Evolutionary conservation across 2,797 vertebrate species (phyloP), one percentile per base, ranked within the genome.

Genomic region (Enteromius afrohamiltoni): DNA sequence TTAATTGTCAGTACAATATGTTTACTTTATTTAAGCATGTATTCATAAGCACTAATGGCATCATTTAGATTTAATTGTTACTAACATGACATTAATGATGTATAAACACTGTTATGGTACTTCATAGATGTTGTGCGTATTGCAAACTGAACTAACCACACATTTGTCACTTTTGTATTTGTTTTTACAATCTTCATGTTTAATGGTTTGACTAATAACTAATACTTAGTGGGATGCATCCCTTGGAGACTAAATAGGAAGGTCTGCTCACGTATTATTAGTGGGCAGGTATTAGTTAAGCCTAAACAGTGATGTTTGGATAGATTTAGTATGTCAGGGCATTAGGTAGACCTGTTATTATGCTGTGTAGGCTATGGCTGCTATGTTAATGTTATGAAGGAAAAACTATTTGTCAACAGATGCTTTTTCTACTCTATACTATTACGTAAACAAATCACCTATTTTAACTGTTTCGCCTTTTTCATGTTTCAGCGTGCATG

Each of bases 401-500:
- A 49, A 65, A 37, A 26, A 13, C 1, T 82, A 40, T 74, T 65
- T 51, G 45, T 82, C 45, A 67, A 16, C 65, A 68, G 31, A 81
- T 34, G 21, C 29, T 2, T 69, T 69, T 77, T 77, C 62, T 49
- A 68, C 34, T 79, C 42, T n/a, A 16, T 53, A 16, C 34, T 67
- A 26, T 51, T 40, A 14, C 75, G 13, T 37, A 37, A 37, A 49
- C 21, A 0, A 58, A 45, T 64, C 47, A 55, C 13, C 26, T 9
- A 42, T 64, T 64, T 69, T 34, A 34, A 68, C 10, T 19, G 29
- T 53, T 23, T 19, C 1, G 6, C 10, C 16, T 17, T 9, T 40
- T 82, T 26, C 0, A 51, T 51, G 34, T 8, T 75, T 37, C 47
- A 68, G 26, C 76, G 45, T 83, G 69, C 80, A 82, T 74, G 62